phyloP scores from a whole-genome alignment of 2,888 invertebrate genomes.

The Morinoia aosen region DNA sequence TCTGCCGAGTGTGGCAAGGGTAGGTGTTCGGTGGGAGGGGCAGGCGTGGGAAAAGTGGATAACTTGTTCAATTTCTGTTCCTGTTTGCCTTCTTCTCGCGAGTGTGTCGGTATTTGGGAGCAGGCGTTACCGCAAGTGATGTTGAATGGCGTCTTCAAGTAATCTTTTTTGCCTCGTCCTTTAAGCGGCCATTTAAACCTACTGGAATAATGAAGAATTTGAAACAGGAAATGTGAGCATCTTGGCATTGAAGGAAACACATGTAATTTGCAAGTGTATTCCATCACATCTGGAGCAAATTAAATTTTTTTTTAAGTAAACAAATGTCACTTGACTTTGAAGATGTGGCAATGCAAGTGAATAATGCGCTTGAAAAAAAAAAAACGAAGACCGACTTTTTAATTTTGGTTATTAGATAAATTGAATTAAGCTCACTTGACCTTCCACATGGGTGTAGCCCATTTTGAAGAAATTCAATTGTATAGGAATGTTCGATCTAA shows the following conservation, averaged over 20 bases:
- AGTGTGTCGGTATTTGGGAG: background rate
- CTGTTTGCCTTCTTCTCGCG: background rate
- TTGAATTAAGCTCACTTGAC: background rate
- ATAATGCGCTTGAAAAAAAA: background rate
- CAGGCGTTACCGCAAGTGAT: background rate
- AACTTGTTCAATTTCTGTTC: background rate
- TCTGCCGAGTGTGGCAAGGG: background rate
- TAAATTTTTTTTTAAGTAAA: background rate
- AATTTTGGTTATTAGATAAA: background rate
- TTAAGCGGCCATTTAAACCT: background rate
- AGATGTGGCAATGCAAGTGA: background rate
- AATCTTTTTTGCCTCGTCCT: background rate
- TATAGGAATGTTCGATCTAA: background rate
- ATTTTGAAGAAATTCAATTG: background rate
- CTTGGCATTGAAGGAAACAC: background rate
- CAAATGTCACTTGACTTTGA: background rate
- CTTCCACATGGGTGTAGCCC: background rate
- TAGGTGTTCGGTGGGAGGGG: background rate
- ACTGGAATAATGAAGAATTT: background rate
- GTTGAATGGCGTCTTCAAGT: background rate
- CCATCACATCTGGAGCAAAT: background rate
- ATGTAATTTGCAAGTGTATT: background rate
- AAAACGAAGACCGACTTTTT: background rate
- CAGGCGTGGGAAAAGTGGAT: constrained; percentile 4
- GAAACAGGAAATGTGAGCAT: background rate